phyloP scores from a whole-genome alignment of 2,113 vertebrate genomes.

The Struthio camelus region DNA sequence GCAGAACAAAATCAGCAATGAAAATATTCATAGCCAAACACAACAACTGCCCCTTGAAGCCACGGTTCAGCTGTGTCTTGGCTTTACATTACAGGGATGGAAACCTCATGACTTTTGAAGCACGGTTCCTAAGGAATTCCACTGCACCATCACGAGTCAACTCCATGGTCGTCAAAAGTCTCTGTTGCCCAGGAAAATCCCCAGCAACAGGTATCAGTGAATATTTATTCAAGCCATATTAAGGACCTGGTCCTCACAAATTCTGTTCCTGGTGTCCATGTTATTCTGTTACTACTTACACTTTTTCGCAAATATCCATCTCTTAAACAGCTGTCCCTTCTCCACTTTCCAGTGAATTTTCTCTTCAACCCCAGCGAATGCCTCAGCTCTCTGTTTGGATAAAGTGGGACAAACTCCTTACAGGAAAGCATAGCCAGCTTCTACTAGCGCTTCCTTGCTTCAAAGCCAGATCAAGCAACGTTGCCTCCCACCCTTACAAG shows the following conservation, averaged over 20 bases:
- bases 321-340: not conserved
- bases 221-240: not conserved
- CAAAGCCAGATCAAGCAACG: not conserved
- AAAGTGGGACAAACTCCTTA: not conserved
- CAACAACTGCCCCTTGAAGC: not conserved
- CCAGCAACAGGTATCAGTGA: not conserved
- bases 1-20: not conserved
- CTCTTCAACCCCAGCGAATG: not conserved
- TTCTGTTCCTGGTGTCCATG: not conserved
- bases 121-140: not conserved
- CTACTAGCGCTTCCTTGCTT: not conserved
- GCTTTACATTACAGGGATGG: not conserved
- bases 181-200: not conserved
- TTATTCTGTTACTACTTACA: not conserved
- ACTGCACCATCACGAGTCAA: not conserved
- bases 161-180: not conserved
- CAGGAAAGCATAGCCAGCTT: not conserved
- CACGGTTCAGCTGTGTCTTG: not conserved
- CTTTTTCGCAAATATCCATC: not conserved
- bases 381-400: not conserved
- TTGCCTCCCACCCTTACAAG: not conserved
- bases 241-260: not conserved
- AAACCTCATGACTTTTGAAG: not conserved
- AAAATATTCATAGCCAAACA: not conserved
- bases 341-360: not conserved